A percentile compares a stretch with the other conserved stretches of the same genome.
phyloP scores from a whole-genome alignment of 2,888 invertebrate species.

The Sycophila texana region DNA sequence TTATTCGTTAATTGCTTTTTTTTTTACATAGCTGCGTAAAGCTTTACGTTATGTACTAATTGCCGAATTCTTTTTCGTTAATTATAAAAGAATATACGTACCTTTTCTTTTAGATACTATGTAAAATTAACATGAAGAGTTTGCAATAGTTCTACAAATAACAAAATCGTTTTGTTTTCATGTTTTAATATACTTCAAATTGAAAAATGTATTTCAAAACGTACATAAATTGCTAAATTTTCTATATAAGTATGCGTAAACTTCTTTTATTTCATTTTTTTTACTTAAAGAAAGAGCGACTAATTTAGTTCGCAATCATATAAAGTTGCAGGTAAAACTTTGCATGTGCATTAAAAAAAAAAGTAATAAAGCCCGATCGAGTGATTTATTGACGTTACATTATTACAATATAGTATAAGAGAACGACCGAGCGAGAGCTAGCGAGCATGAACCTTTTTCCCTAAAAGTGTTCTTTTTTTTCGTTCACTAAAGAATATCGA shows the following conservation, averaged over 20 bases:
- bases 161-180: slow-evolving; percentile 45
- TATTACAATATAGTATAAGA: slow-evolving; percentile 53
- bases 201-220: slow-evolving; percentile 54
- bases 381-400: slow-evolving; percentile 47
- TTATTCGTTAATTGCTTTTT: slow-evolving; percentile 44
- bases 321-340: slow-evolving; percentile 49
- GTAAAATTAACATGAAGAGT: slow-evolving; percentile 34
- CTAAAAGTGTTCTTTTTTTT: background rate
- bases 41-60: slow-evolving; percentile 28
- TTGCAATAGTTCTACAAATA: slow-evolving; percentile 39
- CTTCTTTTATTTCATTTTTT: background rate
- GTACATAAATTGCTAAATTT: slow-evolving; percentile 51
- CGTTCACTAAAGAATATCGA: slow-evolving; percentile 13
- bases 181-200: slow-evolving; percentile 54
- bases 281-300: slow-evolving; percentile 45
- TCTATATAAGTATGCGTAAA: slow-evolving; percentile 46
- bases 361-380: slow-evolving; percentile 51
- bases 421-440: slow-evolving; percentile 52
- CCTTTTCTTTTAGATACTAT: slow-evolving; percentile 39
- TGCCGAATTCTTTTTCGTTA: slow-evolving; percentile 26
- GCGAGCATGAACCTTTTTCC: slow-evolving; percentile 30
- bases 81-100: slow-evolving; percentile 50
- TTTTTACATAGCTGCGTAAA: slow-evolving; percentile 33
- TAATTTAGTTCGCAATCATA: slow-evolving; percentile 43
- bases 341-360: slow-evolving; percentile 45